phyloP scores from a whole-genome alignment of 2,888 invertebrate species.

The Tetragonula carbonaria region DNA sequence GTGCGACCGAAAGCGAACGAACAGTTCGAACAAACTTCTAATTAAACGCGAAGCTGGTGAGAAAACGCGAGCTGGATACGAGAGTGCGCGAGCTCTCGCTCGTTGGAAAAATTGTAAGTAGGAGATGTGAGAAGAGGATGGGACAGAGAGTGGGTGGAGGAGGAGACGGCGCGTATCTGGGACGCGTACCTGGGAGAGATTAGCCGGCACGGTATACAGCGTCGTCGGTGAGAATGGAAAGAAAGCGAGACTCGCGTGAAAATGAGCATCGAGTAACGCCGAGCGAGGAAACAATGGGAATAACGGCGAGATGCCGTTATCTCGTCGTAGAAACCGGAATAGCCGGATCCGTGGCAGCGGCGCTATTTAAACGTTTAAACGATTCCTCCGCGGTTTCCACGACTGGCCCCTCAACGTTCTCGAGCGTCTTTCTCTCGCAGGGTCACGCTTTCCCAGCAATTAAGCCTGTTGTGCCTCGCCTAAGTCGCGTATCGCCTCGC shows the following conservation, averaged over 20 bases:
- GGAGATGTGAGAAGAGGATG: background rate
- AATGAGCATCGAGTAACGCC: slow-evolving; percentile 28
- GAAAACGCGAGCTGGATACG: no score
- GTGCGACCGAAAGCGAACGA: background rate
- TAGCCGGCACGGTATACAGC: slow-evolving; percentile 28
- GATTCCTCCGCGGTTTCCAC: slow-evolving; percentile 12
- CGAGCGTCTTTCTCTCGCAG: background rate
- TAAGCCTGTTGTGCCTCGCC: background rate
- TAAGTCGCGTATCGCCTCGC: no score
- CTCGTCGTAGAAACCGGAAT: slow-evolving; percentile 65
- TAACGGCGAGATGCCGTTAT: slow-evolving; percentile 62
- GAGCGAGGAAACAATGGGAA: slow-evolving; percentile 61
- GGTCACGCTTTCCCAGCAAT: no score
- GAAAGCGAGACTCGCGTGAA: slow-evolving; percentile 11
- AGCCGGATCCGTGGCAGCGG: slow-evolving; percentile 63
- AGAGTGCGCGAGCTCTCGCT: no score
- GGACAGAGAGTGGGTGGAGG: no score
- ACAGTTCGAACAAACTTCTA: slow-evolving; percentile 27
- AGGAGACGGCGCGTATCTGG: background rate
- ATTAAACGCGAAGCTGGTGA: slow-evolving; percentile 19
- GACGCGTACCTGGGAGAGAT: slow-evolving; percentile 20
- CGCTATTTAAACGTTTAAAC: slow-evolving; percentile 72
- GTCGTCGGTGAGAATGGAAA: background rate
- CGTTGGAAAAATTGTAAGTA: background rate
- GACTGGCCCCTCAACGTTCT: no score